A percentile compares a stretch with the other conserved stretches of the same genome.
phyloP scores from a whole-genome alignment of 2,888 invertebrate species.

The Synergus gifuensis region DNA sequence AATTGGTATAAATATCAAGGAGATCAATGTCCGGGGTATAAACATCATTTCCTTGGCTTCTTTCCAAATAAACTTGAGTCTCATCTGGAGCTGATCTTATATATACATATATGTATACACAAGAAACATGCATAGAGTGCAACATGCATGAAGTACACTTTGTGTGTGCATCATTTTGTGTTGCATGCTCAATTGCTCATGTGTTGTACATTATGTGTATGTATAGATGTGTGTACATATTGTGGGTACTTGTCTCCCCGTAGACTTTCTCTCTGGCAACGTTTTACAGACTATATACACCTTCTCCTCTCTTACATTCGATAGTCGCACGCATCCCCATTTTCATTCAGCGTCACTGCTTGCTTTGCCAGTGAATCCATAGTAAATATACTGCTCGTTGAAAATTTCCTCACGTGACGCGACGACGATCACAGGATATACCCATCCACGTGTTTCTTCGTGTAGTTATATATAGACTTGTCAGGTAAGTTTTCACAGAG shows the following conservation, averaged over 20 bases:
- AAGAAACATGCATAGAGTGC: not conserved
- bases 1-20: not conserved
- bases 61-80: slow-evolving; percentile 10
- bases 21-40: slow-evolving; percentile 15
- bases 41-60: slow-evolving; percentile 14
- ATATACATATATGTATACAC: not conserved
- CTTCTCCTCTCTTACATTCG: not conserved
- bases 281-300: not conserved
- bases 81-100: slow-evolving; percentile 8
- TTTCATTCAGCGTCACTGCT: slow-evolving; percentile 4
- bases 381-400: slow-evolving; percentile 25
- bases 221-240: not conserved
- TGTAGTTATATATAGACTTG: slow-evolving; percentile 33
- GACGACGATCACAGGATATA: slow-evolving; percentile 9
- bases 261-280: slow-evolving; percentile 20
- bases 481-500: slow-evolving; percentile 21
- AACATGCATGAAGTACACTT: not conserved
- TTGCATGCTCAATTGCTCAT: not conserved
- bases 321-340: slow-evolving; percentile 34
- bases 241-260: slow-evolving; percentile 28
- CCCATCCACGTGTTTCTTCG: slow-evolving; percentile 17
- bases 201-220: not conserved
- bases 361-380: not conserved
- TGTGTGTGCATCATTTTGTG: not conserved
- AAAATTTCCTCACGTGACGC: slow-evolving; percentile 29